Evolutionary conservation across 2,113 vertebrate species (phyloP).

Genomic region (Entomyzon cyanotis): DNA sequence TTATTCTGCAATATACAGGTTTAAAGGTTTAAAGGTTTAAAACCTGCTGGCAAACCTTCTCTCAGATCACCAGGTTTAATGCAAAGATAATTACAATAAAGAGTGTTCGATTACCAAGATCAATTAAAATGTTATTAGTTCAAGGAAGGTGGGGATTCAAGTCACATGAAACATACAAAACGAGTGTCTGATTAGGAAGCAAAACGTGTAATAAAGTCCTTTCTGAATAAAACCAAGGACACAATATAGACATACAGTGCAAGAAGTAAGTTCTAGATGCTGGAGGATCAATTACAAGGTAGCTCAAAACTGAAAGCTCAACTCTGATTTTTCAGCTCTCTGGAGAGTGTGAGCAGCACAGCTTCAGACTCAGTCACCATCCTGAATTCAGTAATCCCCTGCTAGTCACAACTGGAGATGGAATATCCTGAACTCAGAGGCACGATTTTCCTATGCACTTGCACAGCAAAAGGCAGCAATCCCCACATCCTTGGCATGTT

Average conservation of each 20-base stretch:
- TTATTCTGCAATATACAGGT: slow-evolving; percentile 6
- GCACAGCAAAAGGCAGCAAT: not conserved
- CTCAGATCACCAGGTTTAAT: slow-evolving; percentile 11
- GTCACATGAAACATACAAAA: slow-evolving; percentile 15
- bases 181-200: slow-evolving; percentile 31
- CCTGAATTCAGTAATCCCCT: not conserved
- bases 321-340: not conserved
- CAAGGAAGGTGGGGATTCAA: slow-evolving; percentile 5
- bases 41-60: not conserved
- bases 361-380: not conserved
- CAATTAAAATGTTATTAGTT: slow-evolving; percentile 30
- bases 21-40: slow-evolving; percentile 6
- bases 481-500: not conserved
- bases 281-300: not conserved
- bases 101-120: not conserved
- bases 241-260: not conserved
- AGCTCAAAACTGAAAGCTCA: not conserved
- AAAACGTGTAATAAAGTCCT: slow-evolving; percentile 6
- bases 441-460: not conserved
- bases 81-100: slow-evolving; percentile 40
- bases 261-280: not conserved
- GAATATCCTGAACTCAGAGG: not conserved
- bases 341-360: not conserved
- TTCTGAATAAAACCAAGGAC: not conserved
- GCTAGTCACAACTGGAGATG: not conserved